A percentile compares a stretch with the other conserved stretches of the same genome.
phyloP scores from a whole-genome alignment of 2,888 invertebrate species.

The Oscheius myriophilus region DNA sequence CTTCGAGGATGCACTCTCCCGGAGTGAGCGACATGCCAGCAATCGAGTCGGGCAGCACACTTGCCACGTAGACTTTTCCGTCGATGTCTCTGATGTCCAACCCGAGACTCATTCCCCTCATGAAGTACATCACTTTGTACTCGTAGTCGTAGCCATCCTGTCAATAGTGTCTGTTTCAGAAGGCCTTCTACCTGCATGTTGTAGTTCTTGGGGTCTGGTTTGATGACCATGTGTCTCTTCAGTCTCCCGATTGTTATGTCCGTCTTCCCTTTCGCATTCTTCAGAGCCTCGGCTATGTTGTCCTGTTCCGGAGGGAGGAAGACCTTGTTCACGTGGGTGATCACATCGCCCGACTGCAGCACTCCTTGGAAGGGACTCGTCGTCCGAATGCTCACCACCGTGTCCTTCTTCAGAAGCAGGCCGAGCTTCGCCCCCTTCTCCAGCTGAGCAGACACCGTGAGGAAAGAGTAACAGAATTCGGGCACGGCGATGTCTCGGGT shows the following conservation, averaged over 20 bases:
- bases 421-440: background rate
- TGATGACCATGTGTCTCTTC: background rate
- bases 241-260: background rate
- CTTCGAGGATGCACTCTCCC: no score
- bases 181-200: background rate
- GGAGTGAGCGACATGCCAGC: no score
- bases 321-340: background rate
- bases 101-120: conserved; percentile 6
- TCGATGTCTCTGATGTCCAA: conserved; percentile 1
- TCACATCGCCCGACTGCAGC: conserved; percentile 10
- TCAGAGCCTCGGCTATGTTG: background rate
- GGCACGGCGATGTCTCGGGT: background rate
- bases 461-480: background rate
- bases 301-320: background rate
- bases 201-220: background rate
- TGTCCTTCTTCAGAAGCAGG: background rate
- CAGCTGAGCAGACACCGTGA: background rate
- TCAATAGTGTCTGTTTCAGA: background rate
- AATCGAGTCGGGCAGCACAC: no score
- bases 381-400: background rate
- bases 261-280: conserved; percentile 1
- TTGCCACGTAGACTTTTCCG: no score
- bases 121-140: background rate
- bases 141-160: no score
- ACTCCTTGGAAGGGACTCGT: conserved; percentile 7